Conservation (phyloP, 2,113 vertebrate species). For the Oncorhynchus kisutch region DNA sequence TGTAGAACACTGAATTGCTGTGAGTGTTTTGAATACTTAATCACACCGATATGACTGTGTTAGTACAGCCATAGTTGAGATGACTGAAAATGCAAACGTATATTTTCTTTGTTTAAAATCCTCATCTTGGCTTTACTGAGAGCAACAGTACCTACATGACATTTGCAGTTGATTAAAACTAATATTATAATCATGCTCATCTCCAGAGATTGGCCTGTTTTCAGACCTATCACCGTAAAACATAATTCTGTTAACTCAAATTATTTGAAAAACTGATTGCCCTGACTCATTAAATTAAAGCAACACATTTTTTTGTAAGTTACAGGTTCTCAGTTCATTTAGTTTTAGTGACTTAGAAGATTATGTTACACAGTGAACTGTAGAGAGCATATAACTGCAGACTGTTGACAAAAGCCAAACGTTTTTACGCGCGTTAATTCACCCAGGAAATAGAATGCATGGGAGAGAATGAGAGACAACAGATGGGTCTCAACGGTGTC, state of each 20-base stretch:
- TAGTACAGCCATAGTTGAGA: background rate
- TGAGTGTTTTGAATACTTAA: constrained; percentile 26
- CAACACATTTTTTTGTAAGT: no score
- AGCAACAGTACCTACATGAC: constrained; percentile 12
- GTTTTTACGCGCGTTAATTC: no score
- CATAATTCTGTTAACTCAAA: no score
- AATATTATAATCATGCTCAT: constrained; percentile 22
- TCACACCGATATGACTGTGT: background rate
- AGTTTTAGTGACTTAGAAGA: background rate
- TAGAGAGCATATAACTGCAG: constrained; percentile 27
- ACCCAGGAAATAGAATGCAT: no score
- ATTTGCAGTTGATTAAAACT: constrained; percentile 30
- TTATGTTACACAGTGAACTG: constrained; percentile 6
- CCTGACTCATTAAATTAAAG: no score
- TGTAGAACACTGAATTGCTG: constrained; percentile 16
- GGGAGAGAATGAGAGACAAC: no score
- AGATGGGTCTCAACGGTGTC: no score
- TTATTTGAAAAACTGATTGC: no score
- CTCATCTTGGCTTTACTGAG: background rate
- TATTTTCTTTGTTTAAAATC: background rate
- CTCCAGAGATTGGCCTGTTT: background rate
- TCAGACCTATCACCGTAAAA: no score
- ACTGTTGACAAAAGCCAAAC: background rate
- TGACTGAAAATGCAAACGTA: constrained; percentile 10
- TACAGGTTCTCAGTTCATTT: no score